phyloP scores from a whole-genome alignment of 2,797 vertebrate species.

The Oophaga sylvatica region DNA sequence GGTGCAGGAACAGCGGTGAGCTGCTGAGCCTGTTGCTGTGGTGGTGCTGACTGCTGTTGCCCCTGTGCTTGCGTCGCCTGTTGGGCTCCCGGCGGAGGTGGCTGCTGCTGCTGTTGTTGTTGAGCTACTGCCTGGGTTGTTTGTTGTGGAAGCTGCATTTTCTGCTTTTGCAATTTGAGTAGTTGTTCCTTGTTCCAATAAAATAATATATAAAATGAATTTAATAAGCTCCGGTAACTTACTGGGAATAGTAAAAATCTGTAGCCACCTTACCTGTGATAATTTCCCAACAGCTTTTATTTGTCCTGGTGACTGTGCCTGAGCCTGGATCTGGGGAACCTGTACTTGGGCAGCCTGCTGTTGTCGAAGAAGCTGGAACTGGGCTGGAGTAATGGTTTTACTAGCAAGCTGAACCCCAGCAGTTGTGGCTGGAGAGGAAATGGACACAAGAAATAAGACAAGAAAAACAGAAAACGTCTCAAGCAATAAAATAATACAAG shows the following conservation, averaged over 20 bases:
- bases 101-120: slow-evolving; percentile 69
- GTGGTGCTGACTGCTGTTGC: slow-evolving; percentile 57
- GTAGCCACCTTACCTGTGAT: slow-evolving; percentile 76
- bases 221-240: background rate
- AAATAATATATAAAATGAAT: background rate
- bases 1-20: slow-evolving; percentile 85
- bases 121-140: slow-evolving; percentile 39
- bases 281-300: slow-evolving; percentile 85
- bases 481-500: background rate
- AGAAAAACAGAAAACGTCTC: background rate
- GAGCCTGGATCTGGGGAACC: slow-evolving; percentile 82
- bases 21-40: slow-evolving; percentile 78
- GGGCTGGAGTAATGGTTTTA: slow-evolving; percentile 80
- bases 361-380: slow-evolving; percentile 76
- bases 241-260: background rate
- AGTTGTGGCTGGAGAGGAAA: slow-evolving; percentile 64
- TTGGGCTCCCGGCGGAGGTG: slow-evolving; percentile 59
- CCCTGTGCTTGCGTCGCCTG: slow-evolving; percentile 56
- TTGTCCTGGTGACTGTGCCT: slow-evolving; percentile 83
- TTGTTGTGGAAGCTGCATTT: slow-evolving; percentile 83
- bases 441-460: background rate
- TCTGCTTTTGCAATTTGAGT: slow-evolving; percentile 91
- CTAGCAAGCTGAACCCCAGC: slow-evolving; percentile 78
- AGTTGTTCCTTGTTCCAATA: slow-evolving; percentile 79
- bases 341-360: slow-evolving; percentile 65